phyloP scores from a whole-genome alignment of 2,113 vertebrate species.

The Cacatua alba region DNA sequence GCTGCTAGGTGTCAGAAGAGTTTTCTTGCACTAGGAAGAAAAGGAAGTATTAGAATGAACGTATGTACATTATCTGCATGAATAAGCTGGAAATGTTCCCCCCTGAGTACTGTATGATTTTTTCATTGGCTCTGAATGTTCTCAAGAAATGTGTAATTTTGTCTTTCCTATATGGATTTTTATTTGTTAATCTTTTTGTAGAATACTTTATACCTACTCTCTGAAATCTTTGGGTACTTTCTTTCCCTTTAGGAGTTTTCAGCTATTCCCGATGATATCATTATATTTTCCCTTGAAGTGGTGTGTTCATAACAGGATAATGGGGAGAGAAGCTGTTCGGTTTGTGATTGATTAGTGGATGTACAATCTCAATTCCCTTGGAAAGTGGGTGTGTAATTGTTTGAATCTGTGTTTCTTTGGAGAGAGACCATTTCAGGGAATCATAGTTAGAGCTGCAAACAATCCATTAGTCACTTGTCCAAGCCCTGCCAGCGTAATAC shows the following conservation, averaged over 20 bases:
- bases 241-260: slow-evolving; percentile 22
- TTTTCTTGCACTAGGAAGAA: background rate
- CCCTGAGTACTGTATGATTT: background rate
- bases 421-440: slow-evolving; percentile 60
- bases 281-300: background rate
- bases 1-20: background rate
- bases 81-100: background rate
- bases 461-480: slow-evolving; percentile 52
- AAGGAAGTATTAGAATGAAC: background rate
- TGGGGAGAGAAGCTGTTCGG: background rate
- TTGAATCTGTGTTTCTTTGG: slow-evolving; percentile 52
- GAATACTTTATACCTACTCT: background rate
- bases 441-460: slow-evolving; percentile 34
- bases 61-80: background rate
- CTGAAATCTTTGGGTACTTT: background rate
- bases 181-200: background rate
- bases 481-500: slow-evolving; percentile 16
- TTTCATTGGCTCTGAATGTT: slow-evolving; percentile 9
- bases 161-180: background rate
- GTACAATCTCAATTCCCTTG: slow-evolving; percentile 33
- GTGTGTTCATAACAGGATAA: background rate
- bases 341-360: slow-evolving; percentile 64
- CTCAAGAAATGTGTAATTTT: background rate
- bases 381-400: slow-evolving; percentile 16
- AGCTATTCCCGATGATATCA: background rate